These are phyloP conservation scores for Nematopogon swammerdamellus DNA, from an alignment of 2,888 invertebrate species.

Conservation along the genomic window DNA sequence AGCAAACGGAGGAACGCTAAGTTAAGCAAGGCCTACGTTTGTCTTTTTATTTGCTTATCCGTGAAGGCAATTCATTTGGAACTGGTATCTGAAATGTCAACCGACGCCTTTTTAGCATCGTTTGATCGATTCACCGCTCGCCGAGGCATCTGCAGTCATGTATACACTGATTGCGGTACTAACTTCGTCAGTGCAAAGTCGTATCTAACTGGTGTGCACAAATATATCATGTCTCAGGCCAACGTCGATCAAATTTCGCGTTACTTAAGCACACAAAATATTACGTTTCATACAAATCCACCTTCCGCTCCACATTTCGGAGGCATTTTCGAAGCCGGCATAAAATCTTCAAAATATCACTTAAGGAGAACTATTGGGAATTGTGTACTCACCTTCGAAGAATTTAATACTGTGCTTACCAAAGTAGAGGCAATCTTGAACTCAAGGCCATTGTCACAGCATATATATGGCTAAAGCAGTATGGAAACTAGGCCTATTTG, in stretches of 20 bases:
- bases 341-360: background rate
- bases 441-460: conserved; percentile 14
- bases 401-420: background rate
- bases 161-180: background rate
- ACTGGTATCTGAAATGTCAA: background rate
- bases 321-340: background rate
- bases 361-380: background rate
- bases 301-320: background rate
- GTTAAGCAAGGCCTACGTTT: background rate
- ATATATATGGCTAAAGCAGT: too few relatives aligned
- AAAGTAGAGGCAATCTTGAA: background rate
- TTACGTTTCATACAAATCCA: background rate
- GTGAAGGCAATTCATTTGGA: background rate
- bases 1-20: background rate
- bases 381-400: background rate
- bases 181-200: background rate
- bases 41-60: background rate
- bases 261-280: background rate
- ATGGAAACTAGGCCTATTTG: too few relatives aligned
- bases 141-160: background rate
- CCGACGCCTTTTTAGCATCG: background rate
- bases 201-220: background rate
- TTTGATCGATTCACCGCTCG: background rate
- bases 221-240: background rate
- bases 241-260: background rate